These are phyloP conservation scores for Cyprinodon brontotheroides DNA, from an alignment of 2,113 vertebrate species.

Conservation along the genomic window DNA sequence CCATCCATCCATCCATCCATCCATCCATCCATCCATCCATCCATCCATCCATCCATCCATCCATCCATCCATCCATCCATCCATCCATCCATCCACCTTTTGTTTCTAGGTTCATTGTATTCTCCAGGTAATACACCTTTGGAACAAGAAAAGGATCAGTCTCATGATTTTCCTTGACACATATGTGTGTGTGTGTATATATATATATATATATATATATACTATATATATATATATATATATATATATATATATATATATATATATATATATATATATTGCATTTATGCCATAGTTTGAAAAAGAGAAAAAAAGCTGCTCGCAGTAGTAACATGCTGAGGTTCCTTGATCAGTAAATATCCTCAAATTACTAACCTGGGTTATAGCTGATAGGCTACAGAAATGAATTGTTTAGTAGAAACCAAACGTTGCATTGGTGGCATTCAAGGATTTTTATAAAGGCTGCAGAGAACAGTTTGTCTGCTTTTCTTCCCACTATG, in stretches of 20 bases:
- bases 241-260: too few species aligned
- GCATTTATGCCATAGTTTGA: not conserved
- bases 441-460: constrained; percentile 69
- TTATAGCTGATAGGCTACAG: not conserved
- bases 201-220: too few species aligned
- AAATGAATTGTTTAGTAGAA: constrained; percentile 2
- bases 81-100: too few species aligned
- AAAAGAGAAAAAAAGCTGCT: not conserved
- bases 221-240: too few species aligned
- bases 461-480: constrained; percentile 36
- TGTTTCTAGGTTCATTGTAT: too few species aligned
- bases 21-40: too few species aligned
- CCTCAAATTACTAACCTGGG: not conserved
- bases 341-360: not conserved
- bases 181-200: too few species aligned
- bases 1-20: not conserved
- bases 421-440: not conserved
- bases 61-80: too few species aligned
- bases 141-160: too few species aligned
- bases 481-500: constrained; percentile 32
- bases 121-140: too few species aligned
- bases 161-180: too few species aligned
- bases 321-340: not conserved
- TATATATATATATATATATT: too few species aligned
- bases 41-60: not conserved